Percentiles rank a stretch among this genome's conserved stretches.
Evolutionary conservation across 2,888 invertebrate species (phyloP).

Genomic region (Steromphala cineraria): DNA sequence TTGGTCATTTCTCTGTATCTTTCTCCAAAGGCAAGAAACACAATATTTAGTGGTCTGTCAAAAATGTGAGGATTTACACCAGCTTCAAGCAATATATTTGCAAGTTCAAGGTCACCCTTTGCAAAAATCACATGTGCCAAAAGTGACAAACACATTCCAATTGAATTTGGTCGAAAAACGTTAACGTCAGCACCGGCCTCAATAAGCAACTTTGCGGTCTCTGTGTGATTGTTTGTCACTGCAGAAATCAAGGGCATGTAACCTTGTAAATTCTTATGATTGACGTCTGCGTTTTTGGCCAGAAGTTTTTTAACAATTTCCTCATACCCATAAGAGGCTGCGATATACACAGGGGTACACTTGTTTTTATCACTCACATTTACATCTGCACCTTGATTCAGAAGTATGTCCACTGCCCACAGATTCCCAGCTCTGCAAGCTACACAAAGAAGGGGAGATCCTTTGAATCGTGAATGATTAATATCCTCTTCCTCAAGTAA

Average conservation of each 20-base stretch:
- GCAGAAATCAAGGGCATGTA: constrained; percentile 31
- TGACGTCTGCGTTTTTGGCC: constrained; percentile 26
- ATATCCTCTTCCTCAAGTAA: neutral
- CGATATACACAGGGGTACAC: constrained; percentile 33
- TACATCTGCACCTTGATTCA: constrained; percentile 25
- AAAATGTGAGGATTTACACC: constrained; percentile 27
- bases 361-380: constrained; percentile 27
- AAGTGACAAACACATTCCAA: constrained; percentile 30
- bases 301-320: constrained; percentile 25
- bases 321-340: constrained; percentile 29
- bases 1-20: constrained; percentile 22
- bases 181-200: constrained; percentile 32
- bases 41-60: constrained; percentile 27
- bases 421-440: constrained; percentile 31
- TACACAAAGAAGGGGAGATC: constrained; percentile 29
- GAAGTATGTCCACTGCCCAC: constrained; percentile 19
- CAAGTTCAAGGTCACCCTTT: constrained; percentile 27
- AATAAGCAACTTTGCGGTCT: constrained; percentile 22
- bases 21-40: constrained; percentile 21
- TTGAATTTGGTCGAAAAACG: constrained; percentile 30
- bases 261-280: constrained; percentile 29
- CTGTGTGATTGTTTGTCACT: constrained; percentile 29
- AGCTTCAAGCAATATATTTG: constrained; percentile 25
- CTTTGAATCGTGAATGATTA: constrained; percentile 7
- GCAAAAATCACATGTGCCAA: constrained; percentile 30